Conservation (phyloP, 2,888 invertebrate genomes). For the Drosophila anomalata region DNA sequence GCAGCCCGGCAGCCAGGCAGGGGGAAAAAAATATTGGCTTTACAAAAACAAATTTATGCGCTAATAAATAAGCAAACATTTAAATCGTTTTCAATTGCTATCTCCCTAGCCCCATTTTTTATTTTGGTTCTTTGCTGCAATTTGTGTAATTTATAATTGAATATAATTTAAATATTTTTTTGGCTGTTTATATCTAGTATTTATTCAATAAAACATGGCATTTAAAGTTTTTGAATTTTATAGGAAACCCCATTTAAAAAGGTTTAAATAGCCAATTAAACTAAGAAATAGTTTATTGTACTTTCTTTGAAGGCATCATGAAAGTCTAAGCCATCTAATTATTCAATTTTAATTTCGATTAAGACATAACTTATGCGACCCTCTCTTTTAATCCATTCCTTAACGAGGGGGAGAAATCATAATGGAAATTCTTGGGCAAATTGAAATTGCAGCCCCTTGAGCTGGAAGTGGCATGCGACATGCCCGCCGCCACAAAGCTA, state of each 20-base stretch:
- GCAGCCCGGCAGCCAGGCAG: neutral
- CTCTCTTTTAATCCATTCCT: neutral
- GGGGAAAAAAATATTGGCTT: conserved; percentile 8
- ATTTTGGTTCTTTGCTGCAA: conserved; percentile 8
- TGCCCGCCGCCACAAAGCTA: neutral
- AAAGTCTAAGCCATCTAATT: neutral
- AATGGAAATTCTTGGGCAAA: conserved; percentile 44
- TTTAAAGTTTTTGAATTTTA: neutral
- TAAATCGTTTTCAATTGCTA: conserved; percentile 49
- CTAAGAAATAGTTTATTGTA: no score
- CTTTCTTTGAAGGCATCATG: neutral
- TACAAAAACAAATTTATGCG: conserved; percentile 55
- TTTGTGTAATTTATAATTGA: conserved; percentile 46
- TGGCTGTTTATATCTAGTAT: neutral
- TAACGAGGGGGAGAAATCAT: conserved; percentile 23
- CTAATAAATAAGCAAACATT: conserved; percentile 59
- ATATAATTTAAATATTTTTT: conserved; percentile 4
- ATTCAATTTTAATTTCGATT: neutral
- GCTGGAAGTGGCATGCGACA: conserved; percentile 34
- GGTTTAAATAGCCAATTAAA: no score
- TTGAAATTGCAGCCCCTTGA: conserved; percentile 44
- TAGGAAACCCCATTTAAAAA: neutral
- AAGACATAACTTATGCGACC: neutral
- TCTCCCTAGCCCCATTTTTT: neutral
- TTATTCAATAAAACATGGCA: neutral